Evolutionary conservation across 2,797 vertebrate species (phyloP).

Genomic region (Diceros bicornis): DNA sequence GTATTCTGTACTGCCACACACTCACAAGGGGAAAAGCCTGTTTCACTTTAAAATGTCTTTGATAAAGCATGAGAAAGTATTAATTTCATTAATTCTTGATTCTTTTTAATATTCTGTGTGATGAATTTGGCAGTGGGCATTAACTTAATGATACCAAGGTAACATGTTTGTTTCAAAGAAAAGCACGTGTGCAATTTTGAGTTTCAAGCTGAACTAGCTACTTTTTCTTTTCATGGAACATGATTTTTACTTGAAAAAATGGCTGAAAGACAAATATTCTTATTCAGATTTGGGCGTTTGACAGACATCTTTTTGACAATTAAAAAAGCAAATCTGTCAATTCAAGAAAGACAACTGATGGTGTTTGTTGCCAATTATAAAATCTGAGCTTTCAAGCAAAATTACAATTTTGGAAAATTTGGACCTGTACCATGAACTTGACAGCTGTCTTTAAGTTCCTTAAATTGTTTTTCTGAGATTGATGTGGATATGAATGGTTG

Average conservation of each 20-base stretch:
- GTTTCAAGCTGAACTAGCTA: background rate
- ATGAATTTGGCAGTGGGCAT: background rate
- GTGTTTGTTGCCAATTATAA: background rate
- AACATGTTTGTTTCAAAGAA: background rate
- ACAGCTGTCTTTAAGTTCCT: background rate
- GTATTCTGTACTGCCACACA: background rate
- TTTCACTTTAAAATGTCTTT: background rate
- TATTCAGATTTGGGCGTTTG: background rate
- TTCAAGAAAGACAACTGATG: background rate
- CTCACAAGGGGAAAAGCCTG: background rate
- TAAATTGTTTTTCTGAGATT: background rate
- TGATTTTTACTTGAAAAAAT: background rate
- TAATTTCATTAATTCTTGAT: background rate
- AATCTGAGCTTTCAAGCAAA: background rate
- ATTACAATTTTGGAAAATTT: background rate
- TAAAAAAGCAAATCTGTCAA: background rate
- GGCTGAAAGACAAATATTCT: conserved; percentile 17
- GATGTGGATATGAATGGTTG: background rate
- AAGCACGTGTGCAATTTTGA: background rate
- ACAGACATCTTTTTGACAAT: background rate
- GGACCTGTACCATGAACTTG: background rate
- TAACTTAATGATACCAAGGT: background rate
- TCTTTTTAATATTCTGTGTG: background rate
- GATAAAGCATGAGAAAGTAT: background rate
- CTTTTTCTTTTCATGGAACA: background rate